These are phyloP conservation scores for Proctacanthus coquilletti DNA, from an alignment of 1,140 invertebrate species.

Conservation along the genomic window DNA sequence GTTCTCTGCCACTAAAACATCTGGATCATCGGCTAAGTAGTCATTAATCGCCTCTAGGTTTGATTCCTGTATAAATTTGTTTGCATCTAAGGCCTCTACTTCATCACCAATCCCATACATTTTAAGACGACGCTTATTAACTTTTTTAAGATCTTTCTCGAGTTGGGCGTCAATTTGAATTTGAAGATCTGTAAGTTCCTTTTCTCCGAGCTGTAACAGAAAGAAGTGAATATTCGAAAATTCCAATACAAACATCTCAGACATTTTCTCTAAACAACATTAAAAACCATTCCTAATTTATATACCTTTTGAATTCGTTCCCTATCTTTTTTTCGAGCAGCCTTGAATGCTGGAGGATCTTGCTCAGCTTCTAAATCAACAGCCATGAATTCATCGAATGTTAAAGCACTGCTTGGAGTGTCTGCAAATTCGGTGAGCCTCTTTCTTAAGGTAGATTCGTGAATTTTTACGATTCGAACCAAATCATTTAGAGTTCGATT, in stretches of 20 bases:
- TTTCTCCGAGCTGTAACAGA: slow-evolving; percentile 30
- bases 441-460: slow-evolving; percentile 84
- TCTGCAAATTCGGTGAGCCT: slow-evolving; percentile 89
- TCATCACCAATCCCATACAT: slow-evolving; percentile 10
- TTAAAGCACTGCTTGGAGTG: slow-evolving; percentile 78
- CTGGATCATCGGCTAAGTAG: slow-evolving; percentile 23
- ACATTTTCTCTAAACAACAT: neutral
- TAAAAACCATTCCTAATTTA: neutral
- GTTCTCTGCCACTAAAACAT: neutral
- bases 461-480: slow-evolving; percentile 90
- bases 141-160: slow-evolving; percentile 40
- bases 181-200: slow-evolving; percentile 53
- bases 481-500: slow-evolving; percentile 76
- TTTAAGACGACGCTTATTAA: slow-evolving; percentile 15
- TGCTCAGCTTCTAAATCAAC: slow-evolving; percentile 94
- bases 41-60: slow-evolving; percentile 37
- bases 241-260: neutral
- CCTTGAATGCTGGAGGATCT: slow-evolving; percentile 89
- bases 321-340: slow-evolving; percentile 70
- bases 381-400: slow-evolving; percentile 92
- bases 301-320: slow-evolving; percentile 57
- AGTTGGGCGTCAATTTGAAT: slow-evolving; percentile 59
- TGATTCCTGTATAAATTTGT: slow-evolving; percentile 40
- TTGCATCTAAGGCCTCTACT: slow-evolving; percentile 31
- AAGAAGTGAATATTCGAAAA: neutral